These are phyloP conservation scores for Tachysurus vachellii DNA, from an alignment of 2,113 vertebrate species.

Conservation along the genomic window DNA sequence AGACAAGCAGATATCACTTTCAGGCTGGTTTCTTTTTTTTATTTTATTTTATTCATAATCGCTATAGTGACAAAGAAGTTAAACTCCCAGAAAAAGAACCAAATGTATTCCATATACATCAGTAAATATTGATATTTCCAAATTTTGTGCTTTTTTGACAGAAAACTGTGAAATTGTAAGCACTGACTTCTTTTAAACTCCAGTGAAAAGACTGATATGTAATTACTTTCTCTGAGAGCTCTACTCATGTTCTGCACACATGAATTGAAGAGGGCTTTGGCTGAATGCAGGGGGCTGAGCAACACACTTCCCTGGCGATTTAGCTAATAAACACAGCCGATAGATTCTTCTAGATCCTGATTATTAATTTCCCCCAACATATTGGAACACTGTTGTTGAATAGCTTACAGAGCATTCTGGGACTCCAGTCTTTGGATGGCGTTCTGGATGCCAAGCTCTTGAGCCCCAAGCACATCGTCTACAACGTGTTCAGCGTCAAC, in stretches of 20 bases:
- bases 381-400: conserved; percentile 52
- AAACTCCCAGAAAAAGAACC: background rate
- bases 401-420: conserved; percentile 81
- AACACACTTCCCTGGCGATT: background rate
- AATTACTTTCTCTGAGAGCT: too few species aligned
- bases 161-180: too few species aligned
- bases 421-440: conserved; percentile 80
- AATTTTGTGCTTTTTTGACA: too few species aligned
- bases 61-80: background rate
- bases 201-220: too few species aligned
- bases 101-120: background rate
- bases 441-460: conserved; percentile 75
- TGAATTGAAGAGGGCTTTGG: too few species aligned
- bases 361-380: background rate
- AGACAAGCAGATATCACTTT: background rate
- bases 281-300: background rate
- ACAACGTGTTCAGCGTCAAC: conserved; percentile 81
- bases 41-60: background rate
- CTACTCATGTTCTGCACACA: too few species aligned
- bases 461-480: conserved; percentile 78
- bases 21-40: background rate
- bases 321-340: background rate
- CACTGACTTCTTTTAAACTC: too few species aligned
- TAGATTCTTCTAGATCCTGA: background rate
- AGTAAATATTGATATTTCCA: too few species aligned